phyloP scores from a whole-genome alignment of 2,888 invertebrate species.

The Bellardia bayeri region DNA sequence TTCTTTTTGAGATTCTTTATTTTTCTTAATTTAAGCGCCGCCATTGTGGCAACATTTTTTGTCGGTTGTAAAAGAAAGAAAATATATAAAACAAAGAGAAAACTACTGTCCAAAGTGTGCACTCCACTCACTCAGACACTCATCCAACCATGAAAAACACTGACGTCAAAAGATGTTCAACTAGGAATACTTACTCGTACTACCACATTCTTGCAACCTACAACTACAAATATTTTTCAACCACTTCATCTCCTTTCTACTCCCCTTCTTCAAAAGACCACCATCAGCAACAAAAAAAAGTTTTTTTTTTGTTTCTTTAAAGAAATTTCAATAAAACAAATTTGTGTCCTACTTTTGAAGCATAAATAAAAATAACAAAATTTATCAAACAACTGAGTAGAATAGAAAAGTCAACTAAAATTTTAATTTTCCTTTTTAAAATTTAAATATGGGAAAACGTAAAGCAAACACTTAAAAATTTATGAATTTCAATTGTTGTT shows the following conservation, averaged over 20 bases:
- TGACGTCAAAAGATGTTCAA: constrained; percentile 39
- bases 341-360: constrained; percentile 41
- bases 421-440: background rate
- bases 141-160: constrained; percentile 35
- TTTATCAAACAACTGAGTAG: background rate
- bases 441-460: background rate
- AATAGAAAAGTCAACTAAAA: background rate
- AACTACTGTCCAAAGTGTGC: constrained; percentile 15
- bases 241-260: constrained; percentile 9
- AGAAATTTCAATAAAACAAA: constrained; percentile 38
- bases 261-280: background rate
- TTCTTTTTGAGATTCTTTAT: too few species aligned
- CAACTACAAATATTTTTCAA: constrained; percentile 16
- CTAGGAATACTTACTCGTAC: background rate
- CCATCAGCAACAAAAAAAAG: background rate
- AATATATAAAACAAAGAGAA: background rate
- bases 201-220: constrained; percentile 1
- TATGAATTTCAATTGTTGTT: background rate
- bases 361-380: background rate
- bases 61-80: background rate
- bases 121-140: constrained; percentile 49
- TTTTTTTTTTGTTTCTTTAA: background rate
- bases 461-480: constrained; percentile 29
- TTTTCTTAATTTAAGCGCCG: constrained; percentile 27
- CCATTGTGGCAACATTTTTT: constrained; percentile 26